phyloP scores from a whole-genome alignment of 2,888 invertebrate genomes.

The Phengaris arion region DNA sequence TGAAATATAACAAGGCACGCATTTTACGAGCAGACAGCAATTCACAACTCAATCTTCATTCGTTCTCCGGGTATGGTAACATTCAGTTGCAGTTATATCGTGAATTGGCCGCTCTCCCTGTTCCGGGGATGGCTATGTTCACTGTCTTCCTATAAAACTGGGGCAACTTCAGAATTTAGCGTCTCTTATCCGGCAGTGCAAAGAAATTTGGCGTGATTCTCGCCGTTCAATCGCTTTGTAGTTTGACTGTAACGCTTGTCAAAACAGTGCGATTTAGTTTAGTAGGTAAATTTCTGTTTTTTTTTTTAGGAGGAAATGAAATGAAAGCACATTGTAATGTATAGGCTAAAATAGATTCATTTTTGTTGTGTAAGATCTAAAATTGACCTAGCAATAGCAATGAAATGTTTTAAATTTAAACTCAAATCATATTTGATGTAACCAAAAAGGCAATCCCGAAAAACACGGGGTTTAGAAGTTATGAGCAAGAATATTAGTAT shows the following conservation, averaged over 20 bases:
- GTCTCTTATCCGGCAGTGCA: background rate
- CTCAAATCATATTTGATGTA: too few relatives aligned
- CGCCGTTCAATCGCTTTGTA: background rate
- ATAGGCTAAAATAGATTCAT: too few relatives aligned
- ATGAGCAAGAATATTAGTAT: too few relatives aligned
- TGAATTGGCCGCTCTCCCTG: conserved; percentile 68
- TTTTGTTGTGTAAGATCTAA: too few relatives aligned
- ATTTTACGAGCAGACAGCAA: conserved; percentile 64
- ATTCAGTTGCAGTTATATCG: conserved; percentile 71
- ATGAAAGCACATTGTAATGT: too few relatives aligned
- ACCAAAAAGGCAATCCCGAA: too few relatives aligned
- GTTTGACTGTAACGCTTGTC: background rate
- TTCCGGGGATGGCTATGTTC: conserved; percentile 50
- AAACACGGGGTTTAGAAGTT: too few relatives aligned
- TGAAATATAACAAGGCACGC: conserved; percentile 62
- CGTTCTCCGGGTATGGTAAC: conserved; percentile 67
- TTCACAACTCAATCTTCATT: conserved; percentile 72
- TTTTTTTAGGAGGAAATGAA: background rate
- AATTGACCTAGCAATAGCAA: too few relatives aligned
- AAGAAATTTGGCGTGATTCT: conserved; percentile 5
- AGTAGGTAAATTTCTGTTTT: background rate
- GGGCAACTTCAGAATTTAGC: conserved; percentile 28
- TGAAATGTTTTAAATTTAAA: too few relatives aligned
- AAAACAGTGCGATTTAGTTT: background rate
- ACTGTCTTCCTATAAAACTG: conserved; percentile 28